phyloP scores from a whole-genome alignment of 2,797 vertebrate genomes.

The Rhyacichthys aspro region DNA sequence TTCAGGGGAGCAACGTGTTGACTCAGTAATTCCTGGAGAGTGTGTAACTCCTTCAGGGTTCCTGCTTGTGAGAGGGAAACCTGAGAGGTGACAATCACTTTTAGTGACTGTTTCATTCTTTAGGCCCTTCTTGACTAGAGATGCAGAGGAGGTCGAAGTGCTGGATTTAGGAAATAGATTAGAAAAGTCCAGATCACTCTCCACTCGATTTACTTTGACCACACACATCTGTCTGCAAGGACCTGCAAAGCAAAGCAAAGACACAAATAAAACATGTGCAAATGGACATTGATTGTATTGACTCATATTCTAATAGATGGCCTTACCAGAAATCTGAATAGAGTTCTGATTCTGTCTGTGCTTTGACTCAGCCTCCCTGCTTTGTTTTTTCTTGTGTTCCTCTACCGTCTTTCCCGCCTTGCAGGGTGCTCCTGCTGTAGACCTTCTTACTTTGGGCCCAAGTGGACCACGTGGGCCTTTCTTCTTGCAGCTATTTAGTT shows the following conservation, averaged over 20 bases:
- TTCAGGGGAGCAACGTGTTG: slow-evolving; percentile 40
- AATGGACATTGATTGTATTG: neutral
- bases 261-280: neutral
- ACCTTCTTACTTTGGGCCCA: slow-evolving; percentile 78
- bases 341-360: slow-evolving; percentile 74
- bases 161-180: slow-evolving; percentile 37
- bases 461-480: slow-evolving; percentile 60
- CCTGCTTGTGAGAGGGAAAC: slow-evolving; percentile 34
- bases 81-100: slow-evolving; percentile 45
- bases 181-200: slow-evolving; percentile 68
- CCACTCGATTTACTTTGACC: slow-evolving; percentile 81
- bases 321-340: slow-evolving; percentile 82
- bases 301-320: neutral
- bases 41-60: slow-evolving; percentile 43
- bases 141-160: slow-evolving; percentile 27
- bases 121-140: slow-evolving; percentile 38
- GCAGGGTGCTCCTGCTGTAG: slow-evolving; percentile 52
- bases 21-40: slow-evolving; percentile 39
- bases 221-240: slow-evolving; percentile 82
- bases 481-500: slow-evolving; percentile 57
- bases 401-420: slow-evolving; percentile 45
- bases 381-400: slow-evolving; percentile 62
- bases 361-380: slow-evolving; percentile 65
- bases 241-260: slow-evolving; percentile 52
- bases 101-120: slow-evolving; percentile 31